Evolutionary conservation across 2,113 vertebrate genomes (phyloP).

Genomic region (Isurus oxyrinchus): DNA sequence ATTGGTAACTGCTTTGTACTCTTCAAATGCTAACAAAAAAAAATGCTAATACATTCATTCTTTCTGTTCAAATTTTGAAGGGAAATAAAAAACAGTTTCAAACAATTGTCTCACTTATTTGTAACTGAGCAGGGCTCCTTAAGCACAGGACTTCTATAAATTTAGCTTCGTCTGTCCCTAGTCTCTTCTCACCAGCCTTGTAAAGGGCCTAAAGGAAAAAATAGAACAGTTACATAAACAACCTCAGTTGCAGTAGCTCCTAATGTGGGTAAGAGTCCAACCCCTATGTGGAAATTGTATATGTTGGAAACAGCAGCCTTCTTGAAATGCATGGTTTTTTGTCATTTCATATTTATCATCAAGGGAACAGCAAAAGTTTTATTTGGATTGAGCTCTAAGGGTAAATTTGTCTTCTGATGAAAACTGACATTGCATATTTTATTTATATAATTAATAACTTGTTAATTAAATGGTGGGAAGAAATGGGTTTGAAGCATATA

Average conservation of each 20-base stretch:
- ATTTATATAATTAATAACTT: not conserved
- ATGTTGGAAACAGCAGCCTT: not conserved
- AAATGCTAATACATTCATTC: not conserved
- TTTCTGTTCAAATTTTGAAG: not conserved
- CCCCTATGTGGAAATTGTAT: not conserved
- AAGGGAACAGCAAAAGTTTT: not conserved
- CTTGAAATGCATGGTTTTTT: not conserved
- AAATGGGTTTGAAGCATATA: not conserved
- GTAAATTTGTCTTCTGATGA: not conserved
- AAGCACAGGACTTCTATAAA: slow-evolving; percentile 71
- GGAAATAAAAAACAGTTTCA: not conserved
- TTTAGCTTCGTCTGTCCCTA: slow-evolving; percentile 69
- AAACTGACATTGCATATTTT: not conserved
- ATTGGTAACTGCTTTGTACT: slow-evolving; percentile 72
- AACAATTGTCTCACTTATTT: slow-evolving; percentile 53
- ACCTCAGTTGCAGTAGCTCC: not conserved
- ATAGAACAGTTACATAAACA: not conserved
- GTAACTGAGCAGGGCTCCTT: slow-evolving; percentile 68
- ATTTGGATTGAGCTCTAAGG: not conserved
- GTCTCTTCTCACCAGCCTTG: slow-evolving; percentile 72
- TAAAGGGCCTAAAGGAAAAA: slow-evolving; percentile 58
- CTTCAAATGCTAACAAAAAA: slow-evolving; percentile 61
- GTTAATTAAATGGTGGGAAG: not conserved
- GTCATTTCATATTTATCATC: not conserved
- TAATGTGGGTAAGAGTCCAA: not conserved